Base-by-base conservation (phyloP, 2,797 vertebrate genomes). In the Anomalospiza imberbis region DNA sequence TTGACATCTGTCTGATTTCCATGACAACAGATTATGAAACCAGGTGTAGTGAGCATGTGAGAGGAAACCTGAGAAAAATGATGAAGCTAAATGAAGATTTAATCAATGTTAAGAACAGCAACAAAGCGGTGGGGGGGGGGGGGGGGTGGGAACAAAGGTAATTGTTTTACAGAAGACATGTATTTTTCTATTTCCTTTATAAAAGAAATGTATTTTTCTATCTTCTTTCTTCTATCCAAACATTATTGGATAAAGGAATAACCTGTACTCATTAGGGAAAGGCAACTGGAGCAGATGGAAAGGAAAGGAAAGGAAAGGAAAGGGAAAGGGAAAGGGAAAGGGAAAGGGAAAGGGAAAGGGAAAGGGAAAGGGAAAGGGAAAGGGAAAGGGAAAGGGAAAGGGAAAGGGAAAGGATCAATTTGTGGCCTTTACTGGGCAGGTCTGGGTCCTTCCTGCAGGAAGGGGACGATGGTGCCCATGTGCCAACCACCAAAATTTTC, bases 1-100 rank as follows among this genome's bases (percentile, higher is more conserved):
- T 96, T 96, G 97, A 97, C 97, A 96, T 96, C 93, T 96, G 77
- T 96, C 90, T 96, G 92, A 97, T 98, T 98, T 97, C 96, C 95
- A 92, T 97, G 96, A 97, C 96, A 97, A 95, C 97, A 97, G 94
- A 96, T 95, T 91, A 96, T 76, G 95, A 95, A 93, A 88, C 68
- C 87, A 95, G 70, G 65, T 94, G 85, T 61, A 91, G 81, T 29
- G 71, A 97, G 93, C 87, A 92, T 73, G 75, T 55, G 85, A 94
- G 75, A 95, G 5, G 15, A 91, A 94, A 85, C 87, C 79, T 57
- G 89, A 89, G 85, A 24, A 67, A 95, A 93, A 91, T 4, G 26
- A 78, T 40, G 31, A 76, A 88, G 90, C 78, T 75, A 92, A 93
- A 96, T 96, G 92, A 72, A 54, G 66, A 80, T 95, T 76, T 92